Percentiles rank a stretch among this genome's conserved stretches.
phyloP scores from a whole-genome alignment of 2,888 invertebrate species.

The Hyposoter dolosus region DNA sequence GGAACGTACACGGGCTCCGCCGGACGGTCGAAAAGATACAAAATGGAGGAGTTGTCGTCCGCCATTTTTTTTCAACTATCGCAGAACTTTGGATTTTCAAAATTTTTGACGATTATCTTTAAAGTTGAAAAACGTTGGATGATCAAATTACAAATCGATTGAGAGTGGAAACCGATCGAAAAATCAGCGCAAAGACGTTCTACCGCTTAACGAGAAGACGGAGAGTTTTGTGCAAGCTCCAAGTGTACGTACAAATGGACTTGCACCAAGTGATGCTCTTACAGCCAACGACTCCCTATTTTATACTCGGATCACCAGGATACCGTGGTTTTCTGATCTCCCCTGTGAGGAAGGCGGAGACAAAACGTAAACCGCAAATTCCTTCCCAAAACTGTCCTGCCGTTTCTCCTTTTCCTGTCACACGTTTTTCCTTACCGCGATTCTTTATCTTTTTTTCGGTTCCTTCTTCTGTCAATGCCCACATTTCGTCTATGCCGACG shows the following conservation, averaged over 20 bases:
- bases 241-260: constrained; percentile 52
- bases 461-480: neutral
- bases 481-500: neutral
- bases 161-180: neutral
- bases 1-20: constrained; percentile 92
- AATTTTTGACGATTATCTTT: neutral
- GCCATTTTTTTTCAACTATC: constrained; percentile 16
- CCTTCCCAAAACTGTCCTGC: constrained; percentile 41
- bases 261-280: constrained; percentile 57
- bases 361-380: constrained; percentile 66
- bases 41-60: constrained; percentile 71
- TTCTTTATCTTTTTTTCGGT: neutral
- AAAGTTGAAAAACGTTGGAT: neutral
- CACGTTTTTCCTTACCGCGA: constrained; percentile 9
- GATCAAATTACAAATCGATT: neutral
- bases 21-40: constrained; percentile 90
- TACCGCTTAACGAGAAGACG: neutral
- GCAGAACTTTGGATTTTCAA: neutral
- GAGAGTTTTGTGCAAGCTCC: constrained; percentile 16
- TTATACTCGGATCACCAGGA: constrained; percentile 68
- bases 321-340: constrained; percentile 65
- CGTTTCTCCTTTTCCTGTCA: constrained; percentile 21
- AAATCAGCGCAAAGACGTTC: neutral
- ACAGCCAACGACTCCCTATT: constrained; percentile 45
- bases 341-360: constrained; percentile 46